phyloP scores from a whole-genome alignment of 2,797 vertebrate species.

The Chanos chanos region DNA sequence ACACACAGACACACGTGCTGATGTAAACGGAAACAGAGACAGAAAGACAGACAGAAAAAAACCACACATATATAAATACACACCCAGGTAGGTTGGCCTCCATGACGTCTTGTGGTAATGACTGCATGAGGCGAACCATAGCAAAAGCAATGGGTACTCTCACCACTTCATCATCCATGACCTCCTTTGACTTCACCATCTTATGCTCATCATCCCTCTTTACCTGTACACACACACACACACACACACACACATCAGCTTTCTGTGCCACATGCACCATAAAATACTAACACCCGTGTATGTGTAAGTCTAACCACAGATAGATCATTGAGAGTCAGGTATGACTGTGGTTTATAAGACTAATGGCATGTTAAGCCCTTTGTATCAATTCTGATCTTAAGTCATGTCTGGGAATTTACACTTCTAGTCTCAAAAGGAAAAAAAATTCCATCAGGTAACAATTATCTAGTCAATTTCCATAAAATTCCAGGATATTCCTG shows the following conservation, averaged over 20 bases:
- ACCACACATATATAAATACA: neutral
- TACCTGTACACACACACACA: constrained; percentile 64
- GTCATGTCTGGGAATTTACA: too few species aligned
- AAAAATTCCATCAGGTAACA: too few species aligned
- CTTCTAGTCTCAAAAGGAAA: too few species aligned
- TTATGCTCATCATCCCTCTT: constrained; percentile 95
- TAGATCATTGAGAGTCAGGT: too few species aligned
- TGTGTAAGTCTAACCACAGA: too few species aligned
- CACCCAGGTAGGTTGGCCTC: constrained; percentile 91
- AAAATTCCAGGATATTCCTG: too few species aligned
- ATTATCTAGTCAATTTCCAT: too few species aligned
- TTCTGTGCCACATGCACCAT: too few species aligned
- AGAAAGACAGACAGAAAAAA: neutral
- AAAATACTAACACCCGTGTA: too few species aligned
- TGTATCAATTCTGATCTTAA: too few species aligned
- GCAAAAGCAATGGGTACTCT: constrained; percentile 91
- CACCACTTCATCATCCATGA: constrained; percentile 89
- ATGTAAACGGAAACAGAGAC: neutral
- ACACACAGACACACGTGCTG: neutral
- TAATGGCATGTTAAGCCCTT: too few species aligned
- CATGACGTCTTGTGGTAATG: constrained; percentile 85
- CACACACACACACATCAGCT: neutral
- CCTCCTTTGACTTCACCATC: constrained; percentile 83
- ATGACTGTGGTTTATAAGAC: too few species aligned
- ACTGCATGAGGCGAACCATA: constrained; percentile 93